Percentiles rank a stretch among this genome's conserved stretches.
These are phyloP conservation scores for Melopsittacus undulatus DNA, from an alignment of 2,797 vertebrate genomes.

Conservation along the genomic window DNA sequence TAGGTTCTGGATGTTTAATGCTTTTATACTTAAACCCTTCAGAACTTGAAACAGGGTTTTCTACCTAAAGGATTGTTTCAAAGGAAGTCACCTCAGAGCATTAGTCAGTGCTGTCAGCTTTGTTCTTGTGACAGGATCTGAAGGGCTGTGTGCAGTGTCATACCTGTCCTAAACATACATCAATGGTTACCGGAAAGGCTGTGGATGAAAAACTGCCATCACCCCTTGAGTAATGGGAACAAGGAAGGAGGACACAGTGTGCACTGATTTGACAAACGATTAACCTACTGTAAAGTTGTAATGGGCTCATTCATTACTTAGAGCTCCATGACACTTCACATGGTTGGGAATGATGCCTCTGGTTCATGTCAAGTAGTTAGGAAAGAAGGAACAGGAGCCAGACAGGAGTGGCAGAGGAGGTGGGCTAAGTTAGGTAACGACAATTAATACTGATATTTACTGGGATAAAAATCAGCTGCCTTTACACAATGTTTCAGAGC, in stretches of 20 bases:
- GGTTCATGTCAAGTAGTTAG: background rate
- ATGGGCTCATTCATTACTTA: slow-evolving; percentile 72
- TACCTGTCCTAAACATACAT: slow-evolving; percentile 55
- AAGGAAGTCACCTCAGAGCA: background rate
- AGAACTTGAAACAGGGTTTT: background rate
- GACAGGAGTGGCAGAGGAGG: background rate
- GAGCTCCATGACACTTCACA: slow-evolving; percentile 8
- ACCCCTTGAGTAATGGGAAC: slow-evolving; percentile 67
- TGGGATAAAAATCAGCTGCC: background rate
- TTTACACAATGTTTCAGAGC: background rate
- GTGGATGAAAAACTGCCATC: slow-evolving; percentile 63
- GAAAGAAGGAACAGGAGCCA: background rate
- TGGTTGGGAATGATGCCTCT: background rate
- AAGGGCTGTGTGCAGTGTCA: background rate
- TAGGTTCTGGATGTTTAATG: background rate
- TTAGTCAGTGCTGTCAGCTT: slow-evolving; percentile 31
- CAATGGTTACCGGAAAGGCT: slow-evolving; percentile 59
- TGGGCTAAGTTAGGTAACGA: background rate
- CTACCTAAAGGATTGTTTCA: background rate
- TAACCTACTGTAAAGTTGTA: slow-evolving; percentile 65
- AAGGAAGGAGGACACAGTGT: slow-evolving; percentile 55
- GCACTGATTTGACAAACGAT: slow-evolving; percentile 66
- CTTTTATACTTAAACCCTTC: background rate
- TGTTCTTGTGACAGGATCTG: slow-evolving; percentile 20
- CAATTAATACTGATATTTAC: background rate